These are phyloP conservation scores for Platalea minor DNA, from an alignment of 2,797 vertebrate species.

Conservation along the genomic window DNA sequence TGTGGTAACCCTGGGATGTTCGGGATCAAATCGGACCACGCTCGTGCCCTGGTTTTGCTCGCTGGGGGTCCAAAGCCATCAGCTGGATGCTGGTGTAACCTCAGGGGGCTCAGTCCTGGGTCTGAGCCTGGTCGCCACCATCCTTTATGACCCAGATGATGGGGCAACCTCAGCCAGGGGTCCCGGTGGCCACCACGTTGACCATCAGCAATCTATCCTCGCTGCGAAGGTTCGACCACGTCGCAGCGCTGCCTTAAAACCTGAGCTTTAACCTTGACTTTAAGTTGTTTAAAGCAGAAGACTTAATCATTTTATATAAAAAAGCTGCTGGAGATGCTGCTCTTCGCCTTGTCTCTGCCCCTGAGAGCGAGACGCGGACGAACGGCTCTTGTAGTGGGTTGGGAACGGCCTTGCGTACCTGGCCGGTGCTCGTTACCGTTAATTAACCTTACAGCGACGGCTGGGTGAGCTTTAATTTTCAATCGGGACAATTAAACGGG, in stretches of 20 bases:
- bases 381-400: not conserved
- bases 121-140: too few relatives aligned
- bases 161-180: not conserved
- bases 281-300: not conserved
- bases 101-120: not conserved
- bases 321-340: not conserved
- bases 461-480: not conserved
- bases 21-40: not conserved
- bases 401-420: not conserved
- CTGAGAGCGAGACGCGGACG: not conserved
- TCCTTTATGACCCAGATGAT: too few relatives aligned
- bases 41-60: not conserved
- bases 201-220: too few relatives aligned
- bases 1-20: not conserved
- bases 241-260: not conserved
- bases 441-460: not conserved
- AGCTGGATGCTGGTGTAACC: not conserved
- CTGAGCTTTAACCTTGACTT: not conserved
- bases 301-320: too few relatives aligned
- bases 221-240: accelerated
- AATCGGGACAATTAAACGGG: not conserved
- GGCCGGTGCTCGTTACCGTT: not conserved
- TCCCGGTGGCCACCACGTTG: not conserved
- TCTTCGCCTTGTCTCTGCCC: not conserved
- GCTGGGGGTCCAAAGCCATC: accelerated